These are phyloP conservation scores for Sarcophaga subvicina DNA, from an alignment of 2,888 invertebrate genomes.

Conservation along the genomic window DNA sequence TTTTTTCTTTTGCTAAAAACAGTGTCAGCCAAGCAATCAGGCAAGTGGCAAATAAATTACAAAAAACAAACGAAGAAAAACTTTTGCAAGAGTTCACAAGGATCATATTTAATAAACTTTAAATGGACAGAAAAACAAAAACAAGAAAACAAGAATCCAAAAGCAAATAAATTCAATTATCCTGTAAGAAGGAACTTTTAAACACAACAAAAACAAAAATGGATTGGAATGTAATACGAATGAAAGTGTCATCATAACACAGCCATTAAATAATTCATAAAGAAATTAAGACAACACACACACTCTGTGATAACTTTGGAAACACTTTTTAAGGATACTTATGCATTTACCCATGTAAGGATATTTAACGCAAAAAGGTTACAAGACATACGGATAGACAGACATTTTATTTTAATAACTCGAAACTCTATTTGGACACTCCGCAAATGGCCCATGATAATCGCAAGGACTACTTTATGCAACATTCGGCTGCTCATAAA, in stretches of 20 bases:
- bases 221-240: neutral
- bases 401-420: conserved; percentile 63
- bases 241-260: conserved; percentile 62
- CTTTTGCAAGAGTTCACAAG: conserved; percentile 41
- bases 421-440: conserved; percentile 77
- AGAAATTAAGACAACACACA: conserved; percentile 61
- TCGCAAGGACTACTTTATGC: no score
- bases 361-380: conserved; percentile 4
- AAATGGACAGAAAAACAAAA: conserved; percentile 37
- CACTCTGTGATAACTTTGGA: no score
- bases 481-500: conserved; percentile 76
- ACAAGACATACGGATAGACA: neutral
- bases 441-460: conserved; percentile 58
- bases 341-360: conserved; percentile 16
- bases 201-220: conserved; percentile 33
- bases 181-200: conserved; percentile 48
- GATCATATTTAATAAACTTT: conserved; percentile 42
- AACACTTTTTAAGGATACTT: conserved; percentile 1
- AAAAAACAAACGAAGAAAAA: conserved; percentile 13
- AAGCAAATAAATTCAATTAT: conserved; percentile 64
- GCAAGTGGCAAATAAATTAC: conserved; percentile 45
- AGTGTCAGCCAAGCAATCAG: conserved; percentile 18
- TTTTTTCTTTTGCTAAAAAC: neutral
- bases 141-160: neutral
- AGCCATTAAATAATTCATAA: conserved; percentile 64